Conservation (phyloP, 92 coral and sea anemone species). For the Zoanthus gigantus region DNA sequence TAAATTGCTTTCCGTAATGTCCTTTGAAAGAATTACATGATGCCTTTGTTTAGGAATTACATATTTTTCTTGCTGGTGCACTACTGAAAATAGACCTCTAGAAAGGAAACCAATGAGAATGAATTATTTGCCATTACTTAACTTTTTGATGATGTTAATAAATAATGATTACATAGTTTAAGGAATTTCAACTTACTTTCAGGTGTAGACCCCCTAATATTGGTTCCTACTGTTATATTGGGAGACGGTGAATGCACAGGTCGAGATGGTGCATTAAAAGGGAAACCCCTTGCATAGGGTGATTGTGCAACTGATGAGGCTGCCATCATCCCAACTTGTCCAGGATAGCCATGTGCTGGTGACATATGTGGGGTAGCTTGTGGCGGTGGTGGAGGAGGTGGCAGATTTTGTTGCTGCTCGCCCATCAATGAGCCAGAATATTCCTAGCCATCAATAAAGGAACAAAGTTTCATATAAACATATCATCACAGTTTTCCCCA, state of each 20-base stretch:
- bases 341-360: conserved; percentile 58
- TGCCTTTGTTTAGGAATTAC: too few relatives aligned
- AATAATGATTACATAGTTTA: too few relatives aligned
- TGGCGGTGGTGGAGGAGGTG: conserved; percentile 56
- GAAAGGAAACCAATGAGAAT: too few relatives aligned
- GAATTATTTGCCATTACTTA: too few relatives aligned
- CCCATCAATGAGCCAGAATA: conserved; percentile 59
- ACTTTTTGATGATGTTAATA: too few relatives aligned
- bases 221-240: conserved; percentile 84
- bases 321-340: conserved; percentile 46
- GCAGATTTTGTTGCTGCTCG: conserved; percentile 64
- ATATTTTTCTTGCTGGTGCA: too few relatives aligned
- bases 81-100: too few relatives aligned
- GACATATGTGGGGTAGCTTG: conserved; percentile 64
- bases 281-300: conserved; percentile 30
- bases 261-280: conserved; percentile 52
- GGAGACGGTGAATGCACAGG: conserved; percentile 90
- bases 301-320: conserved; percentile 19
- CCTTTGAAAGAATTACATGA: too few relatives aligned
- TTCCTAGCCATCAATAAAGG: conserved; percentile 49
- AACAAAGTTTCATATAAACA: too few relatives aligned
- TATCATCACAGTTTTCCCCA: too few relatives aligned
- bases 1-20: too few relatives aligned
- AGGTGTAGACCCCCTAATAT: conserved; percentile 69
- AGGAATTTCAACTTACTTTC: conserved; percentile 61